Conservation (phyloP, 2,888 invertebrate genomes). For the Malthinus seriepunctatus region DNA sequence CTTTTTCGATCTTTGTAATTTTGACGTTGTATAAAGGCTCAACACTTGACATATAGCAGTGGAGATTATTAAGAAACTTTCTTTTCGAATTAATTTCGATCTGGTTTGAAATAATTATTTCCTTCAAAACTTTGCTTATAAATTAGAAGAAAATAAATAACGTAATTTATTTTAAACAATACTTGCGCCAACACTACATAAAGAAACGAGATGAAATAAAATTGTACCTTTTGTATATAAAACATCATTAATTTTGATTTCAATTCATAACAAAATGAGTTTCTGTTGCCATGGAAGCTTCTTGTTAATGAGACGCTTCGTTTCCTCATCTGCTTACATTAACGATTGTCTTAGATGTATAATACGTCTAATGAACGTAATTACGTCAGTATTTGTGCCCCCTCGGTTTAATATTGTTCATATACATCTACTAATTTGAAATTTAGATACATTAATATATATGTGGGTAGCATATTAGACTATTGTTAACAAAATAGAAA, state of each 20-base stretch:
- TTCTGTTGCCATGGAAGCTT: constrained; percentile 12
- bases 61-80: too few species aligned
- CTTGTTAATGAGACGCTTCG: constrained; percentile 18
- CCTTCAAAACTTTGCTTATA: not conserved
- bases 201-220: constrained; percentile 10
- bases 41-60: too few species aligned
- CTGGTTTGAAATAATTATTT: too few species aligned
- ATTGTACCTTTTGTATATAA: constrained; percentile 16
- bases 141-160: not conserved
- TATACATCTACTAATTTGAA: constrained; percentile 10
- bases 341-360: constrained; percentile 19
- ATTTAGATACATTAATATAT: constrained; percentile 15
- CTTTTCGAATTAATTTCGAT: too few species aligned
- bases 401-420: constrained; percentile 10
- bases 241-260: constrained; percentile 21
- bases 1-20: not conserved
- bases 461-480: not conserved
- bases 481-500: constrained; percentile 9
- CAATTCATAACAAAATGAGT: constrained; percentile 14
- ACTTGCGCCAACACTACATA: not conserved
- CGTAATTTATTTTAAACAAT: constrained; percentile 11
- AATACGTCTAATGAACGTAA: constrained; percentile 17
- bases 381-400: constrained; percentile 13
- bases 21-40: not conserved
- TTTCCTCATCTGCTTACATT: constrained; percentile 16